Evolutionary conservation across 2,797 vertebrate species (phyloP).

Genomic region (Crossoptilon crossoptilon): DNA sequence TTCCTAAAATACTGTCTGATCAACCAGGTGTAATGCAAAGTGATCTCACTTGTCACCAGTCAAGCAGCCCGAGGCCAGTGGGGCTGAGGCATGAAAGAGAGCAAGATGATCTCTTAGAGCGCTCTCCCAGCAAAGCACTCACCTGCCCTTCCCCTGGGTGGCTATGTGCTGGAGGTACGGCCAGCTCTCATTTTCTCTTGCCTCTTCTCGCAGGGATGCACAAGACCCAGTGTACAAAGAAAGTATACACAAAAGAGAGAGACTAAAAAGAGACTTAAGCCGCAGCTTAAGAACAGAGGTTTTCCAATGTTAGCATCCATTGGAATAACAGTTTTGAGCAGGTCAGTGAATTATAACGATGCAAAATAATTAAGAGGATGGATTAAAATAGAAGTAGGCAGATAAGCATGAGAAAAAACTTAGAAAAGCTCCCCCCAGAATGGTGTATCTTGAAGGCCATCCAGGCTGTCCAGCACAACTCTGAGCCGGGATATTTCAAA

Average conservation of each 20-base stretch:
- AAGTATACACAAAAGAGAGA: background rate
- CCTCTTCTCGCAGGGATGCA: background rate
- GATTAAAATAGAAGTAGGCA: background rate
- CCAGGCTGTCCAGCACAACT: background rate
- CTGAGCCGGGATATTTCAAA: background rate
- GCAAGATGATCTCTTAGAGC: background rate
- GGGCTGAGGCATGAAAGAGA: background rate
- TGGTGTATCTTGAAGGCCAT: background rate
- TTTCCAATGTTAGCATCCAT: background rate
- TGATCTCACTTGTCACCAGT: background rate
- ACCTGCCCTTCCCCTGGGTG: background rate
- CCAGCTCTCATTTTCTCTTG: background rate
- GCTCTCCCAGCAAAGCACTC: background rate
- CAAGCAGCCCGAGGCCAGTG: background rate
- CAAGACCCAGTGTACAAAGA: background rate
- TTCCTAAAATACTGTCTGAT: background rate
- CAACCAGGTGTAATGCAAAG: background rate
- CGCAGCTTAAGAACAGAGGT: background rate
- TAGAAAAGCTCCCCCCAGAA: background rate
- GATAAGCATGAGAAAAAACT: background rate
- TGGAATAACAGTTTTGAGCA: background rate
- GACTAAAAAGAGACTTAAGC: background rate
- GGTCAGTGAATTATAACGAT: background rate
- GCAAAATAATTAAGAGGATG: background rate
- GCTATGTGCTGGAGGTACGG: background rate